A percentile compares a stretch with the other conserved stretches of the same genome.
Evolutionary conservation across 1,140 invertebrate species (phyloP).

Genomic region (Neodiprion fabricii): DNA sequence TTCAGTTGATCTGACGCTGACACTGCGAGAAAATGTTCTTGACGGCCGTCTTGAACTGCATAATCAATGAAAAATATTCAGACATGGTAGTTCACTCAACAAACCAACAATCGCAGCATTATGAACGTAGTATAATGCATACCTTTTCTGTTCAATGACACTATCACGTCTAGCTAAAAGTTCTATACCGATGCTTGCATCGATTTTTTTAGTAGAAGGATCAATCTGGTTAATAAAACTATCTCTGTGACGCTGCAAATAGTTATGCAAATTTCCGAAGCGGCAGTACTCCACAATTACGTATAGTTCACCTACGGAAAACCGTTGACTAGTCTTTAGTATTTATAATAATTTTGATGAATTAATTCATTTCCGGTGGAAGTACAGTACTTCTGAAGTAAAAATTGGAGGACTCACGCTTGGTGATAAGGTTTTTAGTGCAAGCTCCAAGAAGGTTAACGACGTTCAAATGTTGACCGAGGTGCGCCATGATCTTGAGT

Average conservation of each 20-base stretch:
- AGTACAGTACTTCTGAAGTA: too few species aligned
- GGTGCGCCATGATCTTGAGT: constrained; percentile 93
- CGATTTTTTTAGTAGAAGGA: constrained; percentile 68
- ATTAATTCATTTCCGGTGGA: too few species aligned
- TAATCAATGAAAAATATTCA: neutral
- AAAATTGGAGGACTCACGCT: constrained; percentile 69
- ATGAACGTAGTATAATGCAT: neutral
- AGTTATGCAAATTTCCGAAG: constrained; percentile 89
- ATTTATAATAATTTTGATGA: too few species aligned
- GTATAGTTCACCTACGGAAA: constrained; percentile 75
- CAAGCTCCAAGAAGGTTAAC: constrained; percentile 94
- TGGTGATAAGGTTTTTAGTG: constrained; percentile 82
- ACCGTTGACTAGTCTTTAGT: too few species aligned
- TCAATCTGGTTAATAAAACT: constrained; percentile 84
- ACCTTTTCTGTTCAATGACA: neutral
- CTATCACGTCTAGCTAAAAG: constrained; percentile 59
- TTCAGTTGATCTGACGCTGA: constrained; percentile 46
- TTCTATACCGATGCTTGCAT: constrained; percentile 68
- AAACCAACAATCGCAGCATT: neutral
- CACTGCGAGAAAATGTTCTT: constrained; percentile 61
- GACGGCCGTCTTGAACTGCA: constrained; percentile 61
- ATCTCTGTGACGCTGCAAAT: constrained; percentile 77
- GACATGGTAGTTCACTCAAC: neutral
- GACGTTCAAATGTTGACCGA: constrained; percentile 94
- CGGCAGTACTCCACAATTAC: constrained; percentile 95